Conservation (phyloP, 2,797 vertebrate genomes). For the Orestias chungarensis region DNA sequence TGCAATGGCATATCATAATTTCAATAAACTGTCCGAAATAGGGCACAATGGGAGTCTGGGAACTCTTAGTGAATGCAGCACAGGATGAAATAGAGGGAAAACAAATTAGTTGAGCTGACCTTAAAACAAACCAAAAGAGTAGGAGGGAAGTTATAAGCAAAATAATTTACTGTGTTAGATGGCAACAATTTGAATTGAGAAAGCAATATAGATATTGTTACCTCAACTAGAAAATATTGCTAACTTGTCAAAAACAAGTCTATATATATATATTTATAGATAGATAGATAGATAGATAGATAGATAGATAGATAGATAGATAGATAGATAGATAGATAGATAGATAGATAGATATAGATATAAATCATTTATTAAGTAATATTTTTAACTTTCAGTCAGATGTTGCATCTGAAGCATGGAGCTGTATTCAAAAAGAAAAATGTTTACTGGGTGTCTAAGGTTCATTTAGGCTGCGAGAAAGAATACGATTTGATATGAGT, state of each 20-base stretch:
- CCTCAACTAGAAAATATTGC: slow-evolving; percentile 1
- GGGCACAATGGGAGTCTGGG: slow-evolving; percentile 10
- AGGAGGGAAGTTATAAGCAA: not conserved
- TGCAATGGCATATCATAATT: slow-evolving; percentile 43
- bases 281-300: no score
- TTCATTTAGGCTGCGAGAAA: not conserved
- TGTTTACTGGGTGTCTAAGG: not conserved
- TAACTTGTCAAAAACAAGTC: not conserved
- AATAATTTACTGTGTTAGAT: slow-evolving; percentile 2
- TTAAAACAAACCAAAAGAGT: slow-evolving; percentile 6
- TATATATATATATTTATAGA: no score
- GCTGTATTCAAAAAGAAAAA: not conserved
- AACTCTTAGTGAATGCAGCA: slow-evolving; percentile 28
- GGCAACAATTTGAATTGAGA: not conserved
- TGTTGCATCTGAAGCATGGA: not conserved
- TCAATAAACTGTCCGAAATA: slow-evolving; percentile 50
- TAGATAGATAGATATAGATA: no score
- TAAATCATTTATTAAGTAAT: no score
- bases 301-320: no score
- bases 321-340: no score
- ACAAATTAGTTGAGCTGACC: not conserved
- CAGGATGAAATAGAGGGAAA: not conserved
- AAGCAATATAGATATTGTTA: not conserved
- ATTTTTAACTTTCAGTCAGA: not conserved
- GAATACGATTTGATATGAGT: not conserved